Base-by-base conservation (phyloP, 1,140 invertebrate species). In the Drosophila lini region DNA sequence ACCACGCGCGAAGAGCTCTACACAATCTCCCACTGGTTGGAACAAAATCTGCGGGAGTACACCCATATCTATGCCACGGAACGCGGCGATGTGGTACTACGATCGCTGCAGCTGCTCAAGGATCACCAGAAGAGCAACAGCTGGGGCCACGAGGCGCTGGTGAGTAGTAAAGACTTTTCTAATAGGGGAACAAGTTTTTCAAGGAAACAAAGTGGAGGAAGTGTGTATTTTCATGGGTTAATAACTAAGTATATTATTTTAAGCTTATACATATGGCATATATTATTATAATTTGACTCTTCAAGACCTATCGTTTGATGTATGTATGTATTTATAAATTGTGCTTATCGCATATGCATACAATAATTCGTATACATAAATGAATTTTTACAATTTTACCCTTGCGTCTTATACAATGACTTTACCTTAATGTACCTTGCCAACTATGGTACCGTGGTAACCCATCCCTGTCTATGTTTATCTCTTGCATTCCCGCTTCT, bases 21-120 rank as follows among this genome's bases (percentile, higher is more conserved):
- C 10, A 95, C 95, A 55, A 97, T 98, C 48, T 95, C 97, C 1
- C 94, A 95, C 32, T 99, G 98, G 98, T 93, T 98, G 10, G 95
- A 95, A 69, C 96, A 97, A 88, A 96, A 96, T 50, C 95, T 96
- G 32, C 94, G 95, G 19, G 96, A 97, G 74, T 97, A 96, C 77
- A 95, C 95, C 31, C 95, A 96, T 78, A 95, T 97, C 28, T 97
- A 98, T 91, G 95, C 96, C 6, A 93, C 94, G 34, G 95, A 97
- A 3, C 93, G 98, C 22, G 96, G 96, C 2, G 94, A 94, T 19
- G 95, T 97, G 53, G 94, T 98, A 5, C 93, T 95, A 22, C 94
- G 95, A 68, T 97, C 97, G 7, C 92, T 98, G 40, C 95, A 95
- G 73, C 93, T 96, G 79, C 93, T 97, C 6, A 95, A 96, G 86